Evolutionary conservation across 2,888 invertebrate genomes (phyloP).

Genomic region (Brassicogethes aeneus): DNA sequence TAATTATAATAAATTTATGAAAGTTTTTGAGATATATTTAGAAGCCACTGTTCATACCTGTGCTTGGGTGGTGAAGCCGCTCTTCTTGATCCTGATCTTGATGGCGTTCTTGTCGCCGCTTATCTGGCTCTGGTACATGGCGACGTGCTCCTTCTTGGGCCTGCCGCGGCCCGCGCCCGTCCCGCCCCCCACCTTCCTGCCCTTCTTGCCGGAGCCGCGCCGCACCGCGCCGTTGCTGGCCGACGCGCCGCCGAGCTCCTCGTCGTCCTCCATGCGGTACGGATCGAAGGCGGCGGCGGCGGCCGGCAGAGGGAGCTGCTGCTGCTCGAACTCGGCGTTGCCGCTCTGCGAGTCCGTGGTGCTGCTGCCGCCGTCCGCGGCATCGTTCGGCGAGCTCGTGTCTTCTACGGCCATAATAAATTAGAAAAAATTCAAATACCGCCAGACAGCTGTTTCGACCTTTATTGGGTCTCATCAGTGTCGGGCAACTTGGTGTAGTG

Average conservation of each 20-base stretch:
- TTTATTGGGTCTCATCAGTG: too few relatives aligned
- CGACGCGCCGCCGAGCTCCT: conserved; percentile 1
- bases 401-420: conserved; percentile 6
- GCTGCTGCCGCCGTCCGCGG: conserved; percentile 7
- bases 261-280: conserved; percentile 15
- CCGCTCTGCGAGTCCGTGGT: conserved; percentile 6
- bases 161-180: conserved; percentile 35
- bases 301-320: neutral
- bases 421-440: too few relatives aligned
- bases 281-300: conserved; percentile 9
- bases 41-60: conserved; percentile 16
- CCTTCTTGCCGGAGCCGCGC: conserved; percentile 19
- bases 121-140: conserved; percentile 52
- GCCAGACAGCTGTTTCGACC: too few relatives aligned
- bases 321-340: too few relatives aligned
- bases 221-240: conserved; percentile 30
- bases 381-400: conserved; percentile 9
- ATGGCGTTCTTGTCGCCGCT: conserved; percentile 58
- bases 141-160: conserved; percentile 42
- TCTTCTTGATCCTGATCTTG: conserved; percentile 61
- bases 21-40: neutral
- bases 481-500: too few relatives aligned
- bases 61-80: conserved; percentile 38
- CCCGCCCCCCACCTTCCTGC: conserved; percentile 23
- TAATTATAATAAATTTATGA: too few relatives aligned